Evolutionary conservation across 1,140 invertebrate species (phyloP).

Genomic region (Caenorhabditis remanei): DNA sequence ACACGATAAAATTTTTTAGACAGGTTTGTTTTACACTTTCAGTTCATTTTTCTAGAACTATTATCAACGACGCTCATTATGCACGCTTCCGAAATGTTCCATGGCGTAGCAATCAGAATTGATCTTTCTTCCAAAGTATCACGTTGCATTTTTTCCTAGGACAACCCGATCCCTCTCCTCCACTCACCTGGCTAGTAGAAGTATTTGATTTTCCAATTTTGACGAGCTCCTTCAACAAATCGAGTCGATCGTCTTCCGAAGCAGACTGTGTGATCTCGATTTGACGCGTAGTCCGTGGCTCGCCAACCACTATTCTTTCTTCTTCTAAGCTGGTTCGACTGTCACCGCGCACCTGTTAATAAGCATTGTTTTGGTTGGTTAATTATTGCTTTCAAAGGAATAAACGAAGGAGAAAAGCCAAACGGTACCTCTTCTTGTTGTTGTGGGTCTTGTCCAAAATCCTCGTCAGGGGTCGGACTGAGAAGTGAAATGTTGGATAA

Average conservation of each 20-base stretch:
- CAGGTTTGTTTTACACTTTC: neutral
- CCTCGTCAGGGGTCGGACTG: constrained; percentile 31
- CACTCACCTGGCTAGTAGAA: constrained; percentile 47
- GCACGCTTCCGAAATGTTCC: neutral
- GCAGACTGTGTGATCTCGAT: constrained; percentile 41
- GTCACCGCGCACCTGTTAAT: constrained; percentile 14
- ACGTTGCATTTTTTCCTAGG: neutral
- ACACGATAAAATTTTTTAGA: too few species aligned
- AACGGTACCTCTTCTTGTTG: constrained; percentile 30
- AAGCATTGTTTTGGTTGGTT: constrained; percentile 22
- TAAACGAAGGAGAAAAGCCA: constrained; percentile 24
- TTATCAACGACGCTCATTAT: neutral
- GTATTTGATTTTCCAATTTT: constrained; percentile 41
- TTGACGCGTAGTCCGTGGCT: constrained; percentile 26
- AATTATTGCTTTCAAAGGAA: constrained; percentile 11
- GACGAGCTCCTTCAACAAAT: constrained; percentile 58
- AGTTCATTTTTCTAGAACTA: neutral
- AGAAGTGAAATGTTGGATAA: constrained; percentile 46
- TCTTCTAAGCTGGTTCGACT: constrained; percentile 29
- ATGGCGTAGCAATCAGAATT: constrained; percentile 44
- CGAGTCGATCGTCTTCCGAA: constrained; percentile 56
- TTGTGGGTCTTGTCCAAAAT: constrained; percentile 32
- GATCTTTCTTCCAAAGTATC: neutral
- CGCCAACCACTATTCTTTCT: constrained; percentile 40
- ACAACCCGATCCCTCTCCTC: neutral